Base-by-base conservation (phyloP, 2,113 vertebrate genomes). In the Pao palembangensis region DNA sequence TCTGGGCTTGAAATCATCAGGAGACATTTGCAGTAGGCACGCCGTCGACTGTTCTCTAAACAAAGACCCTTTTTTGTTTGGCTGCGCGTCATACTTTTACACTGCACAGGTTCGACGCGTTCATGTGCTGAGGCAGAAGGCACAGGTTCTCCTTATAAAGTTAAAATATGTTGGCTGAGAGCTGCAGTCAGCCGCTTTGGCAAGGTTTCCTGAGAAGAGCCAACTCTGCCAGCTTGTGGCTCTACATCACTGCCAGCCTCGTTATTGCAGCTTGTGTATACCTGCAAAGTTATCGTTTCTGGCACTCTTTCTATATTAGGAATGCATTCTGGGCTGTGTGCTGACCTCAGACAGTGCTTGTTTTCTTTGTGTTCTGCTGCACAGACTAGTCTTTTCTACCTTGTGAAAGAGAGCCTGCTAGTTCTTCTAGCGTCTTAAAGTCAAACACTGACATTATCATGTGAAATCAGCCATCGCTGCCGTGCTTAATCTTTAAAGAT, bases 81-180 rank as follows among this genome's bases (percentile, higher is more conserved):
- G 51, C 67, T 31, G 57, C 75, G 56, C 61, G 56, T 80, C 64
- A 75, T 57, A 64, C 25, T 67, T 58, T 71, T 81, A 75, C 69
- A 76, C 67, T 74, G 51, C 46, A 43, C 2, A 17, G 51, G 54
- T 71, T 60, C 59, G 73, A 46, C 69, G 76, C 55, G 73, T 84
- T 71, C 65, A 69, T 73, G 63, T 57, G 78, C 82, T 66, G 55
- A 71, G 62, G 43, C 16, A n/a, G 53, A 56, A 58, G 55, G 66
- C 63, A 60, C 49, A 31, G 56, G 62, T 62, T 84, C 55, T 88
- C 88, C 89, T 85, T 89, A 89, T 89, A 90, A 89, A 90, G 88
- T 80, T 87, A 88, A 89, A 90, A 85, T 88, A 88, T 89, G 82
- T 78, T 60, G 55, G 75, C 71, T 75, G n/a, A 34, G 60, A 78